Base-by-base conservation (phyloP, 2,797 vertebrate species). In the Pseudochirops corinnae region DNA sequence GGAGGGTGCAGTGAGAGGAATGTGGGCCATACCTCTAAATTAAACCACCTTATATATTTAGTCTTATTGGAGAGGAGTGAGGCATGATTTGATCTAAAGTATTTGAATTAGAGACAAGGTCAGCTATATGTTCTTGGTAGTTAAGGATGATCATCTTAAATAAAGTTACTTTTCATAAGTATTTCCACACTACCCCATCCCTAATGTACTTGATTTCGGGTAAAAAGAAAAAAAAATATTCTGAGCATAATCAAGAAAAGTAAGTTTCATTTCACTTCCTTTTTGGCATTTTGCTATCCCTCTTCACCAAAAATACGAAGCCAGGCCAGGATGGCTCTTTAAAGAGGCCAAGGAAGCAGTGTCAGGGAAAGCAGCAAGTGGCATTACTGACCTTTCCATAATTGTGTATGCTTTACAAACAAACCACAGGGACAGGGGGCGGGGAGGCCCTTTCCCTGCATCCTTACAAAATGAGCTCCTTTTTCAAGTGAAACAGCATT, bases 401-500 rank as follows among this genome's bases (percentile, higher is more conserved):
- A 97, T 97, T 98, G 97, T 91, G 57, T 87, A 24, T 67, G 92
- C 92, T 93, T 96, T 98, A 97, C 98, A 97, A 97, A 97, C 93
- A 98, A 98, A 98, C 98, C 95, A 6, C 33, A n/a, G 96, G 96
- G 53, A 28, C 52, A 93, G 97, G 2, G 92, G 97, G 93, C 21
- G 2, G 29, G 93, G 93, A 94, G 96, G 95, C 55, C 93, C n/a
- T 82, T 98, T 31, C 93, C 98, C 96, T 92, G 95, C 97, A 95
- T 97, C 97, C 93, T 96, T 97, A 98, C 94, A 97, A 98, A 98
- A 98, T 28, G 82, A 98, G 96, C 92, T 98, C 98, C 97, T 96
- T 98, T 98, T 98, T 95, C 90, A 97, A 96, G 96, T 94, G 98
- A 98, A 98, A 97, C 97, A 97, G 98, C 98, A 98, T 98, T 98